Evolutionary conservation across 2,888 invertebrate genomes (phyloP).

Genomic region (Conomelus anceps): DNA sequence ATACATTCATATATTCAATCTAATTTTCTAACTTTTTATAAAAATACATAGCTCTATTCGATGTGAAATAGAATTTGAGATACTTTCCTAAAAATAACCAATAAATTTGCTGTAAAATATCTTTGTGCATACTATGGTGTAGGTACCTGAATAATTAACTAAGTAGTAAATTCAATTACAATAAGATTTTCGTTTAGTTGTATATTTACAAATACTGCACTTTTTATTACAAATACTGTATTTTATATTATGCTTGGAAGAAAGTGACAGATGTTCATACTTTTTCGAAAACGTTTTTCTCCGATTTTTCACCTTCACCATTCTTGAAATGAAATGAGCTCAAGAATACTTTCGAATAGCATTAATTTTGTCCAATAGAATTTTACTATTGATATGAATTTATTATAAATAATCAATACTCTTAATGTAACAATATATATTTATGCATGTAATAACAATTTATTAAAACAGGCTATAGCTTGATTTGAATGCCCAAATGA

Average conservation of each 20-base stretch:
- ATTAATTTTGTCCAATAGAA: not conserved
- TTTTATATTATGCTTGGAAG: not conserved
- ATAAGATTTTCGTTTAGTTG: not conserved
- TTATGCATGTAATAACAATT: no score
- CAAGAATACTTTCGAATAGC: not conserved
- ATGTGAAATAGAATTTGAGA: not conserved
- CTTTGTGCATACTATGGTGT: not conserved
- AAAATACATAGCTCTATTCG: not conserved
- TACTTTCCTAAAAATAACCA: not conserved
- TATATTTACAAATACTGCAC: no score
- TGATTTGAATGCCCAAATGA: not conserved
- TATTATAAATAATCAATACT: not conserved
- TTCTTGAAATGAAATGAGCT: not conserved
- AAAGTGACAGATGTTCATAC: not conserved
- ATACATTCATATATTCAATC: not conserved
- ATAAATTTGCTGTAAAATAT: not conserved
- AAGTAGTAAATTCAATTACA: not conserved
- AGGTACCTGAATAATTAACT: not conserved
- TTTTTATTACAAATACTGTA: no score
- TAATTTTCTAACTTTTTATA: not conserved
- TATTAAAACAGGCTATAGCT: not conserved
- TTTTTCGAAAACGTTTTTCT: not conserved
- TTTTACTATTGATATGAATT: no score
- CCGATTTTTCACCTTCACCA: not conserved
- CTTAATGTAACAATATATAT: not conserved